Percentiles rank a stretch among this genome's conserved stretches.
Evolutionary conservation across 2,113 vertebrate species (phyloP).

Genomic region (Melanocharis versteri): DNA sequence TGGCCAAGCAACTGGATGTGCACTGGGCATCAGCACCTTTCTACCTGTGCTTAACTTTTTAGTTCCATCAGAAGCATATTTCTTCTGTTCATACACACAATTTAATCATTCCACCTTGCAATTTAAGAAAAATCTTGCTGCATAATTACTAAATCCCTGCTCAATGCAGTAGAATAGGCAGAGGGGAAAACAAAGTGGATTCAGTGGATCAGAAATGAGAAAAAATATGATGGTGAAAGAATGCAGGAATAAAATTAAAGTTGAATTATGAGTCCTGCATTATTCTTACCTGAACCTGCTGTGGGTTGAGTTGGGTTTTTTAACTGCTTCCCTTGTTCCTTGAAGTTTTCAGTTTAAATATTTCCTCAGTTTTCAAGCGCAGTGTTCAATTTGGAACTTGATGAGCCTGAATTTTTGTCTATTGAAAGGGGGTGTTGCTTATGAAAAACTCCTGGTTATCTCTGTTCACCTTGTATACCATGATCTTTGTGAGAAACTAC

Average conservation of each 20-base stretch:
- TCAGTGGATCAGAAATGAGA: background rate
- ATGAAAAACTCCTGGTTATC: background rate
- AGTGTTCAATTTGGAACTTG: background rate
- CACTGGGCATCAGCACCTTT: background rate
- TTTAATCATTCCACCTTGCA: background rate
- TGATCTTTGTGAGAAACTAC: background rate
- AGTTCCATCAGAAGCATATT: background rate
- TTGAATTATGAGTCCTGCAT: background rate
- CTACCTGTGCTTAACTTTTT: background rate
- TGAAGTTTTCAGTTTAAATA: background rate
- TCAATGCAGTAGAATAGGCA: background rate
- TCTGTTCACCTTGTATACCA: background rate
- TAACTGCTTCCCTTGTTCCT: background rate
- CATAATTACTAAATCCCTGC: background rate
- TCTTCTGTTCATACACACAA: background rate
- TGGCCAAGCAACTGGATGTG: background rate
- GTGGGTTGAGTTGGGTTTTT: background rate
- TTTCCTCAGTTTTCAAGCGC: background rate
- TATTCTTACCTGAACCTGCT: background rate
- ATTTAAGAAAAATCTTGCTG: background rate
- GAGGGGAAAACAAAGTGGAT: background rate
- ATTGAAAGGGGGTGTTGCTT: background rate
- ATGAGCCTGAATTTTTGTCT: background rate
- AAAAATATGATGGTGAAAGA: background rate
- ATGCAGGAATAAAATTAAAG: background rate